phyloP scores from a whole-genome alignment of 2,797 vertebrate species.

The Rachycentron canadum region DNA sequence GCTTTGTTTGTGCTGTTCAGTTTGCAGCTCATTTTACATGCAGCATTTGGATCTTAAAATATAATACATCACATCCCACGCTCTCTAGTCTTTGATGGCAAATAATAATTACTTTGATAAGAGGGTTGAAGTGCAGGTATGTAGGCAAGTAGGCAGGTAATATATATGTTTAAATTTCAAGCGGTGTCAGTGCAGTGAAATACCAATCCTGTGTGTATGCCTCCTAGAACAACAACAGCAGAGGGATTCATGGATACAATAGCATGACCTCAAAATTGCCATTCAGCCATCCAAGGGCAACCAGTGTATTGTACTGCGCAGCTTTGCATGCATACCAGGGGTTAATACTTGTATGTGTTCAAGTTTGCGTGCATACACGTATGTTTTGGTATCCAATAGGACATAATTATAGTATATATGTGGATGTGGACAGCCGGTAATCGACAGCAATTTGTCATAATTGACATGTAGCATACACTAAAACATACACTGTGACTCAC shows the following conservation, averaged over 20 bases:
- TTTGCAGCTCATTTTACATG: background rate
- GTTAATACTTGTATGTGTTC: background rate
- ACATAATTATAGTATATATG: conserved; percentile 2
- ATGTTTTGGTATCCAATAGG: background rate
- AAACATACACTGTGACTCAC: background rate
- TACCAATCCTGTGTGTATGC: background rate
- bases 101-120: conserved; percentile 15
- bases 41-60: background rate
- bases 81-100: background rate
- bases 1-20: background rate
- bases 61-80: background rate
- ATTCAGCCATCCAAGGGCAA: background rate
- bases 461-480: background rate
- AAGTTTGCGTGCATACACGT: background rate
- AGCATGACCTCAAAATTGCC: background rate
- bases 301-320: background rate
- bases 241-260: background rate
- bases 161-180: background rate
- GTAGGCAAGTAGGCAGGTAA: background rate
- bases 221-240: background rate
- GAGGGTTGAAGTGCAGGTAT: background rate
- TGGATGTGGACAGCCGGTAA: conserved; percentile 11
- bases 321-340: background rate
- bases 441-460: conserved; percentile 2
- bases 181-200: background rate